Base-by-base conservation (phyloP, 2,797 vertebrate genomes). In the Amazona finschi region DNA sequence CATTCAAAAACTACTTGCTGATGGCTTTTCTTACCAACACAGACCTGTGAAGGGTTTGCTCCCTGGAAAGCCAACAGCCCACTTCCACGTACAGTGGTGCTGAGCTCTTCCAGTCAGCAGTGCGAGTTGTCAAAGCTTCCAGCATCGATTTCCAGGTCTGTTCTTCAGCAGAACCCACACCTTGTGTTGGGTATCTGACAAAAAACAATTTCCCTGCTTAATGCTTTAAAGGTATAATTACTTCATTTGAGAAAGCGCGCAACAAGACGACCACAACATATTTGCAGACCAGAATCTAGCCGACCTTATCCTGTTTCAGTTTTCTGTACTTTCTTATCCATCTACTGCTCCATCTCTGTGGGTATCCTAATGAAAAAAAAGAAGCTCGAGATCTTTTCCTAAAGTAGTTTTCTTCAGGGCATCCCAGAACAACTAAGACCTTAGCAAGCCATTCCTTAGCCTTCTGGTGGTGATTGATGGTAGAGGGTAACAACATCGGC, bases 281-380 rank as follows among this genome's bases (percentile, higher is more conserved):
- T 41, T 18, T 76, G 57, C 52, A 53, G 9, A 8, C 0, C 27
- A 12, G n/a, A 5, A 8, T 9, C 22, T 28, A 53, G 28, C 47
- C 77, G 61, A 12, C 4, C 14, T 46, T 28, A 2, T 14, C 3
- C 33, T 17, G 12, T 1, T 44, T 39, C 27, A 6, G 1, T 6
- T 67, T 41, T 9, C 69, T 71, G 1, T 6, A 5, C 19, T 50
- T 64, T 5, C 31, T 70, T 17, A 14, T 2, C 55, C 53, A 17
- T 20, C 22, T 20, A 15, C 20, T 13, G 2, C 8, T 66, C 41
- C 39, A 12, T 21, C 41, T 28, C 76, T 15, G 15, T 9, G 28
- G 21, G 9, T 7, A 16, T 20, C n/a, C 6, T 31, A 39, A 17
- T 6, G 19, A 20, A 24, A 30, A 30, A 24, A 38, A 36, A 67